Evolutionary conservation across 1,140 invertebrate species (phyloP), one percentile per base, ranked within the genome.

Genomic region (Bombus difficillimus): DNA sequence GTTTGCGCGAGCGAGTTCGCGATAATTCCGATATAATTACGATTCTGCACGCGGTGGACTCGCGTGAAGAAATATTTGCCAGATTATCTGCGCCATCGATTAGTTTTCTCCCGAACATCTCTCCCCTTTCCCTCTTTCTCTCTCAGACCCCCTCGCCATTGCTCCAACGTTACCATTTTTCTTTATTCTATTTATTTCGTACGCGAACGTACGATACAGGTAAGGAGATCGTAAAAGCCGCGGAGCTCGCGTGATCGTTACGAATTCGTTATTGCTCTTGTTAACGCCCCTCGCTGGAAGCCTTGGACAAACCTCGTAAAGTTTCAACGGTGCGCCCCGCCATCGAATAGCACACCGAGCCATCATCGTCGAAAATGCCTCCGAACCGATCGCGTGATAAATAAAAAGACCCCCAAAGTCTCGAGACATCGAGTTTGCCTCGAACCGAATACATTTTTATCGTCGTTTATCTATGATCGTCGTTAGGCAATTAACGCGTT

Each of bases 181-280:
- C 43, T 57, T 59, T 68, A 18, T 72, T 72, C 86, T 75, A 71
- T 88, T 90, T 81, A 81, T 68, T 66, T 10, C 82, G 66, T 79
- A 87, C 69, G 25, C 22, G n/a, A 71, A 47, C n/a, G 59, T 77
- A 73, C 83, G 76, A 90, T 90, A 69, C 76, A 47, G 47, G 75
- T 75, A 81, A 83, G 75, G 64, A 72, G 86, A 77, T 90, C 89
- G 89, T 90, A 90, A 90, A 90, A 90, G 72, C 59, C 57, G 71
- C 75, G 83, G 87, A 79, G 91, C 86, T 93, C 82, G 92, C 92
- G 92, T 92, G 92, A 93, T 93, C 91, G 92, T 92, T 91, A 86
- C 92, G 91, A 93, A 92, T 93, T 93, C 89, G 91, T 93, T 93
- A 93, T 89, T 93, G 85, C 91, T 90, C 92, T 93, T 88, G 92